These are phyloP conservation scores for Phortica variegata DNA, from an alignment of 1,140 invertebrate species.

Conservation along the genomic window DNA sequence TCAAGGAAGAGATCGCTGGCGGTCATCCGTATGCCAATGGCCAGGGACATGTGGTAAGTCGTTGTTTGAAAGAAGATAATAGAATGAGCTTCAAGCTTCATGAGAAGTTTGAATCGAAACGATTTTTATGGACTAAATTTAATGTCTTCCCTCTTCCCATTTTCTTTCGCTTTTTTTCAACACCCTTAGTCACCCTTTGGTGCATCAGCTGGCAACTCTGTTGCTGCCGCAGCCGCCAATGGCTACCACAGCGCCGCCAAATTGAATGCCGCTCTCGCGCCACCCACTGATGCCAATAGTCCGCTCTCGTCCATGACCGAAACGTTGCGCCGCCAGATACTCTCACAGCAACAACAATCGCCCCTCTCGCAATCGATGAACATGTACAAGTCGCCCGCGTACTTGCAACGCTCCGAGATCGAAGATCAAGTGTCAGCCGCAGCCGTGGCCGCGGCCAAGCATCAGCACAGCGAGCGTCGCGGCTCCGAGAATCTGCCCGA, in stretches of 20 bases:
- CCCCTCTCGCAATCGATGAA: slow-evolving; percentile 47
- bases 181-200: slow-evolving; percentile 30
- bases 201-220: slow-evolving; percentile 15
- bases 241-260: slow-evolving; percentile 47
- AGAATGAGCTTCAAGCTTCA: background rate
- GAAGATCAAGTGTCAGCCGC: slow-evolving; percentile 49
- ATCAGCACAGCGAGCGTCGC: slow-evolving; percentile 30
- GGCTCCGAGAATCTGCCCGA: slow-evolving; percentile 43
- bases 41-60: slow-evolving; percentile 47
- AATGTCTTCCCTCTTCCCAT: background rate
- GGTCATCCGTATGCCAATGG: slow-evolving; percentile 60
- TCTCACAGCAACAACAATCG: slow-evolving; percentile 49
- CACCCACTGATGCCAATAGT: slow-evolving; percentile 37
- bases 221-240: slow-evolving; percentile 31
- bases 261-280: slow-evolving; percentile 36
- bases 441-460: slow-evolving; percentile 39
- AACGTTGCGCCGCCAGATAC: slow-evolving; percentile 44
- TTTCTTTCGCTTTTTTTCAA: background rate
- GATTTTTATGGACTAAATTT: slow-evolving; percentile 7
- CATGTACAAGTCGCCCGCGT: slow-evolving; percentile 52
- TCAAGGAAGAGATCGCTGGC: slow-evolving; percentile 66
- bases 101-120: background rate
- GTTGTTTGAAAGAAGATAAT: background rate
- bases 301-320: slow-evolving; percentile 50
- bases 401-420: slow-evolving; percentile 49